Evolutionary conservation across 1,140 invertebrate genomes (phyloP), one percentile per base, ranked within the genome.

Genomic region (Scylla paramamosain): DNA sequence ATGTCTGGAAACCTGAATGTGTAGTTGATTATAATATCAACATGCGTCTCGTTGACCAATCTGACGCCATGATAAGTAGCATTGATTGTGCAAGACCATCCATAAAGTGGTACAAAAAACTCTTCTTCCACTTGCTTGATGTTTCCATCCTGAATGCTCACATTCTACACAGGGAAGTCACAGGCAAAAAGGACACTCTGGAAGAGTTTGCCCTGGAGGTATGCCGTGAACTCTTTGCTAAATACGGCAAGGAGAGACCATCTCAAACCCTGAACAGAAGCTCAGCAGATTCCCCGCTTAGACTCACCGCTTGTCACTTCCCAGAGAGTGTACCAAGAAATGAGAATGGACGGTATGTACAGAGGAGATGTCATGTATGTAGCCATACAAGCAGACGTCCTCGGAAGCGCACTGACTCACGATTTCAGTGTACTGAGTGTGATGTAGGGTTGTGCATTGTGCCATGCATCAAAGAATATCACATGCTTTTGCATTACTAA

Each of bases 81-180:
- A 52, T 82, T 0, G 91, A 77, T 6, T 92, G 29, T 92, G 52
- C 31, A 10, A 16, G 12, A 14, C 28, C 67, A 52, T 20, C 10
- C 12, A n/a, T 10, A 12, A 92, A 82, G 67, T 92, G 91, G 82
- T 77, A 77, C 59, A 92, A 77, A 6, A 92, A 92, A 32, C 52
- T 32, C 25, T 77, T 28, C 59, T 82, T 92, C 16, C 91, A 92
- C 32, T 67, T 92, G 20, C 6, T 82, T 12, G 91, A 92, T 28
- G n/a, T 92, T 10, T 16, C 29, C 16, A 25, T 92, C 16, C 82
- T 92, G 3, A 92, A 92, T 92, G 59, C 59, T 32, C 31, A 45
- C 12, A 77, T 77, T 6, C 91, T 92, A 0, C 31, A 77, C 4
- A 10, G 77, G 3, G 3, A 39, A 25, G 82, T 32, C 10, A 92